Percentiles rank a stretch among this genome's conserved stretches.
These are phyloP conservation scores for Orius insidiosus DNA, from an alignment of 1,140 invertebrate species.

Conservation along the genomic window DNA sequence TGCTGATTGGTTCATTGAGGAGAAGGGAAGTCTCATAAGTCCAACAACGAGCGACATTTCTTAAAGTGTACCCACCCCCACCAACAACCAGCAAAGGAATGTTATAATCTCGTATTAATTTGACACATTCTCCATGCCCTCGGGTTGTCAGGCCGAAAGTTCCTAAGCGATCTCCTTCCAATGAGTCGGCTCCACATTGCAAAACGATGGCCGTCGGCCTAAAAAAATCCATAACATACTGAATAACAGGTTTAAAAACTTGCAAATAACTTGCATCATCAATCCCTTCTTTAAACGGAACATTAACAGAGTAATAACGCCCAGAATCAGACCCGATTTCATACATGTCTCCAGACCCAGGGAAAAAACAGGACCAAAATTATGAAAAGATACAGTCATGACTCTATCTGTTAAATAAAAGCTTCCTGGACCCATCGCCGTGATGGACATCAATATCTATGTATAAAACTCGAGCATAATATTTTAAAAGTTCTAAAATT, in stretches of 20 bases:
- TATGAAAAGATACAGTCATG: constrained; percentile 99
- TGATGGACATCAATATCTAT: constrained; percentile 99
- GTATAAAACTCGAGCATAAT: constrained; percentile 88
- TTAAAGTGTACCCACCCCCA: constrained; percentile 89
- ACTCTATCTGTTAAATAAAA: constrained; percentile 97
- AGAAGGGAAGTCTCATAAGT: constrained; percentile 94
- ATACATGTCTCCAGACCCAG: constrained; percentile 97
- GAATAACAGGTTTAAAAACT: constrained; percentile 88
- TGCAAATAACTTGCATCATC: constrained; percentile 85
- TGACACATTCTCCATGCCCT: constrained; percentile 92
- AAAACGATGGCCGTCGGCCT: constrained; percentile 92
- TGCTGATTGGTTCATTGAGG: constrained; percentile 76
- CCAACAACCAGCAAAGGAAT: constrained; percentile 89
- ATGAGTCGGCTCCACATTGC: constrained; percentile 95
- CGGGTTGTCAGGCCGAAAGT: constrained; percentile 78
- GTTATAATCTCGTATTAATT: constrained; percentile 86
- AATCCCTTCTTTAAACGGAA: constrained; percentile 91
- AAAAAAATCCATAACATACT: constrained; percentile 90
- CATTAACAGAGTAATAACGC: constrained; percentile 90
- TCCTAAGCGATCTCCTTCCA: constrained; percentile 83
- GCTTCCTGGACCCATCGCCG: constrained; percentile 99
- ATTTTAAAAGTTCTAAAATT: constrained; percentile 90
- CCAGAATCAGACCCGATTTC: constrained; percentile 88
- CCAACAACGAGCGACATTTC: constrained; percentile 98
- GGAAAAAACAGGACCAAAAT: constrained; percentile 99